These are phyloP conservation scores for Conger conger DNA, from an alignment of 2,113 vertebrate species.

Conservation along the genomic window DNA sequence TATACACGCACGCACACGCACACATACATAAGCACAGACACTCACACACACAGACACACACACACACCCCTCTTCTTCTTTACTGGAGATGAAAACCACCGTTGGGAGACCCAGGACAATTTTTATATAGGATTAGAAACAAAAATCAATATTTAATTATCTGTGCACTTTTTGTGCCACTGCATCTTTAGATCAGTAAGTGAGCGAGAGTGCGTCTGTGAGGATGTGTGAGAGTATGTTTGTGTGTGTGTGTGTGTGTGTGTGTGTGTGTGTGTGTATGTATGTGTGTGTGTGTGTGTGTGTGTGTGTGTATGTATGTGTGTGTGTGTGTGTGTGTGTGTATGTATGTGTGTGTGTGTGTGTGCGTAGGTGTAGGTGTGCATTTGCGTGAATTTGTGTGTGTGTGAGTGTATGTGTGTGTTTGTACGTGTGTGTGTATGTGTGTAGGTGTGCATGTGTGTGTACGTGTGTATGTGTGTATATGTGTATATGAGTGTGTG, in stretches of 20 bases:
- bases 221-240: neutral
- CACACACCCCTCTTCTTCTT: conserved; percentile 68
- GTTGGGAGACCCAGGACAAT: conserved; percentile 98
- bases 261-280: too few relatives aligned
- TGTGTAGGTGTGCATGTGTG: neutral
- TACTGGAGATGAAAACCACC: conserved; percentile 92
- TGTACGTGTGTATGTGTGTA: conserved; percentile 6
- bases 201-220: too few relatives aligned
- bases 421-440: too few relatives aligned
- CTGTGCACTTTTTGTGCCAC: conserved; percentile 4
- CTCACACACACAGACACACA: conserved; percentile 81
- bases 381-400: too few relatives aligned
- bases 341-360: conserved; percentile 29
- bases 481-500: conserved; percentile 29
- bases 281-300: too few relatives aligned
- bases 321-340: conserved; percentile 10
- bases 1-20: neutral
- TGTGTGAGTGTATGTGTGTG: conserved; percentile 13
- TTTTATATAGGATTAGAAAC: conserved; percentile 99
- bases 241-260: neutral
- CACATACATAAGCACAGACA: neutral
- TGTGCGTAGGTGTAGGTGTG: neutral
- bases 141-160: conserved; percentile 87
- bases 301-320: neutral
- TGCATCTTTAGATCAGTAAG: too few relatives aligned